These are phyloP conservation scores for Caenorhabditis remanei DNA, from an alignment of 1,140 invertebrate genomes.

Conservation along the genomic window DNA sequence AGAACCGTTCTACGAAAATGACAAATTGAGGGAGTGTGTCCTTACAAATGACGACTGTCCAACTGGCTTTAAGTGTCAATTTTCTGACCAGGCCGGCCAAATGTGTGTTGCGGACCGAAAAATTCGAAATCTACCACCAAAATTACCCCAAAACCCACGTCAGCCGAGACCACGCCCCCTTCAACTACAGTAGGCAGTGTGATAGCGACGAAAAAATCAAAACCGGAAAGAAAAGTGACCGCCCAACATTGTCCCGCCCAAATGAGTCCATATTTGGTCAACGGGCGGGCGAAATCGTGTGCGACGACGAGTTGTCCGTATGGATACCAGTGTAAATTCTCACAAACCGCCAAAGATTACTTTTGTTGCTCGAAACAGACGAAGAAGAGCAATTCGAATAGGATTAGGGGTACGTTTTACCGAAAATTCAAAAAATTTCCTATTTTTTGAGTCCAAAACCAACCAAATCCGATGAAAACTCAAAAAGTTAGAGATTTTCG, in stretches of 20 bases:
- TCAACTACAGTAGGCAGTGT: neutral
- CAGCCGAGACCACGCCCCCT: neutral
- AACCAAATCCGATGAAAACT: neutral
- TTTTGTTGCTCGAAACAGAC: conserved; percentile 63
- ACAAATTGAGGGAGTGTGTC: conserved; percentile 13
- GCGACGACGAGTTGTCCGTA: conserved; percentile 55
- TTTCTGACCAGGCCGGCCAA: conserved; percentile 37
- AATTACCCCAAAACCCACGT: too few species aligned
- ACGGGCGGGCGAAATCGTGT: conserved; percentile 58
- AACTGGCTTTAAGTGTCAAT: conserved; percentile 51
- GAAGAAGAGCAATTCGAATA: conserved; percentile 52
- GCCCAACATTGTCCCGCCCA: conserved; percentile 49
- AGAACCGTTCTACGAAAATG: neutral
- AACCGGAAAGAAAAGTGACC: neutral
- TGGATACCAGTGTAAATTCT: conserved; percentile 65
- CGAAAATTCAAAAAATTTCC: neutral
- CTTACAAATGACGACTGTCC: conserved; percentile 60
- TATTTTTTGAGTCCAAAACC: neutral
- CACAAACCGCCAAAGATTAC: conserved; percentile 49
- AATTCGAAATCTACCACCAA: neutral
- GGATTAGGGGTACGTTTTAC: neutral
- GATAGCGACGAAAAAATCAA: conserved; percentile 2
- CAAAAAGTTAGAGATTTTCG: neutral
- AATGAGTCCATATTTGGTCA: conserved; percentile 59
- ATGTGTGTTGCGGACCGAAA: conserved; percentile 54